Evolutionary conservation across 2,113 vertebrate species (phyloP).

Genomic region (Thymallus thymallus): DNA sequence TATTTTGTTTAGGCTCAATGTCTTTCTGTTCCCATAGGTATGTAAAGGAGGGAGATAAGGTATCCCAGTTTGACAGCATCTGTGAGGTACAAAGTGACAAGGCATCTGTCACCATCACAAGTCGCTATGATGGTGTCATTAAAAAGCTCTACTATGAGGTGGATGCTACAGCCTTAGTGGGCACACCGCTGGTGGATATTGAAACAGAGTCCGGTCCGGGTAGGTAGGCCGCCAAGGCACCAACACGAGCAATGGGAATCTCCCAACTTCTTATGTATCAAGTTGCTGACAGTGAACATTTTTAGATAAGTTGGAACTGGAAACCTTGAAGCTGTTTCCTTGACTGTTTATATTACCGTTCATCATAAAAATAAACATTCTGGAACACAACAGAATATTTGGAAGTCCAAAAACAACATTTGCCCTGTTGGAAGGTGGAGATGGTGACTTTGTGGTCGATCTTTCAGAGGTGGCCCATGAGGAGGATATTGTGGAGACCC

Average conservation of each 20-base stretch:
- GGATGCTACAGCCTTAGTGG: constrained; percentile 87
- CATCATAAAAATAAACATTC: too few species aligned
- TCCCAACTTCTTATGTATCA: too few species aligned
- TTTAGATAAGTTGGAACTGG: too few species aligned
- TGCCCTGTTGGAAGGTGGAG: too few species aligned
- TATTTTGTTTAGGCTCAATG: too few species aligned
- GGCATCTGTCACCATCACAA: constrained; percentile 97
- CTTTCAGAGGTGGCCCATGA: constrained; percentile 79
- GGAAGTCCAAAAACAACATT: neutral
- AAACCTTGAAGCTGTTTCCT: too few species aligned
- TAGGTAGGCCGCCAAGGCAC: constrained; percentile 43
- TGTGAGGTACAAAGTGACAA: constrained; percentile 99
- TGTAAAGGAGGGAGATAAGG: constrained; percentile 91
- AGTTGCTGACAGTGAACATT: too few species aligned
- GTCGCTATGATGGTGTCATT: constrained; percentile 93
- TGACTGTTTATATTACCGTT: too few species aligned
- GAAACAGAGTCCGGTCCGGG: constrained; percentile 87
- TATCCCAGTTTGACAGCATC: constrained; percentile 98
- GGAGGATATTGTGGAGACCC: constrained; percentile 94
- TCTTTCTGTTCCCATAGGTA: constrained; percentile 77
- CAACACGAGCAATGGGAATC: too few species aligned
- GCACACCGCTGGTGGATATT: constrained; percentile 91
- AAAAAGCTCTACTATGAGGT: constrained; percentile 88
- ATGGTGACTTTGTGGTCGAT: neutral
- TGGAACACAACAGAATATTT: too few species aligned